Evolutionary conservation across 2,113 vertebrate genomes (phyloP), one percentile per base, ranked within the genome.

Genomic region (Onychostruthus taczanowskii): DNA sequence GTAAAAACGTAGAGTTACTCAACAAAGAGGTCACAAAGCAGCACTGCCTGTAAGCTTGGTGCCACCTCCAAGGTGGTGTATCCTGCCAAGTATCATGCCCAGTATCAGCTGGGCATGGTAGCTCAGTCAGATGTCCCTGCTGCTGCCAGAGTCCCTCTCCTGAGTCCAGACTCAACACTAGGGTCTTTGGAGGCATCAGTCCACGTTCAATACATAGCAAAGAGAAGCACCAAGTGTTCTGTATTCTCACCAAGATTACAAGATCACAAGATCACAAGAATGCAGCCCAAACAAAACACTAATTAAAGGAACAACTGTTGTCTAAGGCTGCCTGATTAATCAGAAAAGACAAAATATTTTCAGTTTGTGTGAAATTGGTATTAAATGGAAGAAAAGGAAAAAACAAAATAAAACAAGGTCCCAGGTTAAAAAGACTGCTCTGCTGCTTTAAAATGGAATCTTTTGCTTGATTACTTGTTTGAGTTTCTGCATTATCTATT

Each of bases 21-120:
- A 22, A 67, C 3, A 28, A 77, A 35, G 15, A 43, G 5, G 6
- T 43, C 41, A 39, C 28, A 6, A 73, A 69, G 50, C 9, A 69
- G 3, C 33, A 44, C 19, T 33, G 4, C 14, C 15, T 12, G n/a
- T 11, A 31, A 13, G 5, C 1, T 0, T 22, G 27, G 11, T 63
- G 8, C 7, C 31, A 35, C 13, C 9, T 81, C 28, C 35, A 47
- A 39, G 13, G 33, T 1, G 4, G 10, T 18, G 7, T 14, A 62
- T 68, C 14, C 53, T 69, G 27, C 1, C 49, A 41, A 3, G 37
- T 37, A 37, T 37, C 37, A 37, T 37, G 37, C 37, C 37, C 37
- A 37, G 37, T 37, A 9, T 49, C 52, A 50, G 13, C 5, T 10
- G 13, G 8, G 4, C 31, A 37, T 14, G 31, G 16, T 15, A 43